Evolutionary conservation across 2,113 vertebrate species (phyloP).

Genomic region (Genyomyrus donnyi): DNA sequence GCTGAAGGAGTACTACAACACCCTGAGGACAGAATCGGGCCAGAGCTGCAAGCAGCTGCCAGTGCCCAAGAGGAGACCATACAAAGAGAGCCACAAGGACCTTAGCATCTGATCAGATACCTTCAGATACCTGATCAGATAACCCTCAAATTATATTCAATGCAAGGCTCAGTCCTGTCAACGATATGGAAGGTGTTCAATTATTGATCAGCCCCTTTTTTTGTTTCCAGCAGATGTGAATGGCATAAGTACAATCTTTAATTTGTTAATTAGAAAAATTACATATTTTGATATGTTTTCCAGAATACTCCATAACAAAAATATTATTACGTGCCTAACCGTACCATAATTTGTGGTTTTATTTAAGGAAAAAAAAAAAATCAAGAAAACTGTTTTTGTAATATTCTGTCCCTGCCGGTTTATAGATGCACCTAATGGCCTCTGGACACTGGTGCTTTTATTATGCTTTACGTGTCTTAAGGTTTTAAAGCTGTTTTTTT

Average conservation of each 20-base stretch:
- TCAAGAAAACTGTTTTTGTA: constrained; percentile 30
- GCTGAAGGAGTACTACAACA: constrained; percentile 70
- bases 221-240: constrained; percentile 53
- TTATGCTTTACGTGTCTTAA: constrained; percentile 44
- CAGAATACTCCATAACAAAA: constrained; percentile 27
- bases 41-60: constrained; percentile 58
- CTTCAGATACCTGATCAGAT: not conserved
- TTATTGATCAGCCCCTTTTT: constrained; percentile 45
- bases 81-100: constrained; percentile 92
- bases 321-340: constrained; percentile 53
- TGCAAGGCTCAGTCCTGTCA: constrained; percentile 36
- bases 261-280: constrained; percentile 42
- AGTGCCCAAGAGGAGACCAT: constrained; percentile 77
- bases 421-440: constrained; percentile 45
- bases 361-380: not conserved
- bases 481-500: constrained; percentile 35
- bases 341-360: constrained; percentile 47
- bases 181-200: constrained; percentile 44
- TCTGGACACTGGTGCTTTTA: constrained; percentile 40
- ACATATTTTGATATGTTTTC: constrained; percentile 42
- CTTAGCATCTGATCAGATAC: constrained; percentile 82
- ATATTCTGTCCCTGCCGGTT: constrained; percentile 48
- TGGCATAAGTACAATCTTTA: constrained; percentile 58
- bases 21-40: constrained; percentile 58
- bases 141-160: constrained; percentile 37